Base-by-base conservation (phyloP, 2,888 invertebrate species). In the Drosophila eohydei region DNA sequence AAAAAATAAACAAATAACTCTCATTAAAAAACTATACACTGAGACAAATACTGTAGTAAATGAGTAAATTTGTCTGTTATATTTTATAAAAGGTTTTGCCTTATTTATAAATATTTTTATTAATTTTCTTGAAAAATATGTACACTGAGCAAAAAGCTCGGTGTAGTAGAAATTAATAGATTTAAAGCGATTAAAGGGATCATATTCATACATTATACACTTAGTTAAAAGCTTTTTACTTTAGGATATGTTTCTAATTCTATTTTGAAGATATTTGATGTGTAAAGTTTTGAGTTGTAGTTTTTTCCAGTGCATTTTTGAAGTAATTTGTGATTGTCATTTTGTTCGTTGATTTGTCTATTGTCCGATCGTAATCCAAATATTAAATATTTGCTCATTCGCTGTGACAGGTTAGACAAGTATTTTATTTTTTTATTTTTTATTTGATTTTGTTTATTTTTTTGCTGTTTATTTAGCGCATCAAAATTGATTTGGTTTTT, bases 351-450 rank as follows among this genome's bases (percentile, higher is more conserved):
- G 65, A 78, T 77, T 64, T 64, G 56, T 57, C 64, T 74, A 79
- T 78, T 78, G 79, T 78, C 44, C 60, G 67, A 74, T 43, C 74
- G 43, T 64, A 66, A 51, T 61, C 61, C 43, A 70, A 79, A 76
- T 65, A 75, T 63, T 67, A 65, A 75, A 78, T 65, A 65, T 80
- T 75, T 65, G 64, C 54, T 56, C 65, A 76, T 75, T 74, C 65
- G 46, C 63, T 66, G 60, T 77, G 78, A 79, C 78, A 80, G 78
- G 78, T 79, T 79, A 73, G 61, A 80, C 78, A 63, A 67, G 77
- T 77, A 73, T 80, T 72, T 80, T 50, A 11, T 21, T 21, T 21
- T 21, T 21, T 21, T 21, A 21, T 52, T 38, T 69, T 72, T 61
- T 36, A 26, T 34, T 72, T 72, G 70, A 32, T 64, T 34, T 43